A percentile compares a stretch with the other conserved stretches of the same genome.
Conservation (phyloP, 2,797 vertebrate genomes). For the Oryzias dopingdopingensis region DNA sequence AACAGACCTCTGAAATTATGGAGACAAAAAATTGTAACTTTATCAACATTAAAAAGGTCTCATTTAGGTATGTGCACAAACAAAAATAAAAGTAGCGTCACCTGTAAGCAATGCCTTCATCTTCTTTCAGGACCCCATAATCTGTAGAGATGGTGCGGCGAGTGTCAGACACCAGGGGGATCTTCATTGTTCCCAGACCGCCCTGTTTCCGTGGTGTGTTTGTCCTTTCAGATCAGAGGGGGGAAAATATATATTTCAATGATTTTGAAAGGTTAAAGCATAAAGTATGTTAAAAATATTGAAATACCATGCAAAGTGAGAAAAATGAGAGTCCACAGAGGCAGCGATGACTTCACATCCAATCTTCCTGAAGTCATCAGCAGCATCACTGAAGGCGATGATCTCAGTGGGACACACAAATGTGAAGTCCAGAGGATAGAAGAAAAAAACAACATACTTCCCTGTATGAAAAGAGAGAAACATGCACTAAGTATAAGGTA, state of each 20-base stretch:
- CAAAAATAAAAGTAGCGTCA: conserved; percentile 37
- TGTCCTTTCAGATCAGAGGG: conserved; percentile 73
- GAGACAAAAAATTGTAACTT: neutral
- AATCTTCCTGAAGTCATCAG: conserved; percentile 91
- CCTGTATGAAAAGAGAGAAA: conserved; percentile 68
- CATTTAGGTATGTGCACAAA: no score
- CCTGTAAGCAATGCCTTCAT: conserved; percentile 96
- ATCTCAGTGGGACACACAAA: conserved; percentile 99
- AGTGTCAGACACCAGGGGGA: conserved; percentile 89
- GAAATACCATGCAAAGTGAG: conserved; percentile 91
- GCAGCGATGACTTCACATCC: conserved; percentile 93
- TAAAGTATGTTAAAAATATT: neutral
- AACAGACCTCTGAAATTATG: conserved; percentile 85
- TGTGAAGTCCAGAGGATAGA: conserved; percentile 97
- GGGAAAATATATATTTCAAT: neutral
- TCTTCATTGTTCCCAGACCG: conserved; percentile 91
- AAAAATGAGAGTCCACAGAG: conserved; percentile 96
- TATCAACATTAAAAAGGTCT: neutral
- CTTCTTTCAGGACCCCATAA: conserved; percentile 93
- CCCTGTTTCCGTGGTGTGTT: conserved; percentile 93
- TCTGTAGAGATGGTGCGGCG: conserved; percentile 85
- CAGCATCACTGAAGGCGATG: conserved; percentile 94
- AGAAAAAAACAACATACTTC: conserved; percentile 96
- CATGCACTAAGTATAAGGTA: neutral
- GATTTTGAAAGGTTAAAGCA: neutral